Evolutionary conservation across 2,113 vertebrate genomes (phyloP).

Genomic region (Castor canadensis): DNA sequence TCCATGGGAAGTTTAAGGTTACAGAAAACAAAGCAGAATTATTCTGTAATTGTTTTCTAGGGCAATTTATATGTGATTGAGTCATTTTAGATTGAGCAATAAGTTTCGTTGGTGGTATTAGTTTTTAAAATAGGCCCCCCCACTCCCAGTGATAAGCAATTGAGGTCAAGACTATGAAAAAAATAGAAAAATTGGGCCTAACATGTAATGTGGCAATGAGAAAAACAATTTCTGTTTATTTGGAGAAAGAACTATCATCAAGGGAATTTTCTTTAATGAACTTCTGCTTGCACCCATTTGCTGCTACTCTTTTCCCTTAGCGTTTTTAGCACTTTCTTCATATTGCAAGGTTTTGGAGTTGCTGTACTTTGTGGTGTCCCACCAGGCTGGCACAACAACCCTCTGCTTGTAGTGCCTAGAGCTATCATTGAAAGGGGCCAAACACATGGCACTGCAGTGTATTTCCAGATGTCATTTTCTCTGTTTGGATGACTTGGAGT

Average conservation of each 20-base stretch:
- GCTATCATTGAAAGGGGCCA: slow-evolving; percentile 29
- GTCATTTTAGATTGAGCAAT: background rate
- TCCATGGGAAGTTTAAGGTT: no score
- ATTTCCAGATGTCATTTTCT: slow-evolving; percentile 72
- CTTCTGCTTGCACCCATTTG: background rate
- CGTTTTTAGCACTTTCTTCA: slow-evolving; percentile 23
- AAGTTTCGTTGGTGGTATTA: background rate
- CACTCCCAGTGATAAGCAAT: background rate
- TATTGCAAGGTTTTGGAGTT: background rate
- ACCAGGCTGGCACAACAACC: background rate
- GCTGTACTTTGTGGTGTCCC: background rate
- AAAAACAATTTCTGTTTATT: background rate
- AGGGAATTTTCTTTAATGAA: background rate
- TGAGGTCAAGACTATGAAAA: background rate
- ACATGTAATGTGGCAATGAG: slow-evolving; percentile 25
- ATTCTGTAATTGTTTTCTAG: slow-evolving; percentile 12
- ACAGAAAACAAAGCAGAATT: no score
- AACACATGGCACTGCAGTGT: slow-evolving; percentile 52
- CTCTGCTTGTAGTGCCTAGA: slow-evolving; percentile 45
- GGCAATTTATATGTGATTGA: background rate
- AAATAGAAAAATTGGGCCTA: background rate
- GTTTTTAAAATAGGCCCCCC: background rate
- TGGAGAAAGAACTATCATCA: slow-evolving; percentile 25
- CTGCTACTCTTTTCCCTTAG: background rate
- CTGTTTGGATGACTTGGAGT: slow-evolving; percentile 54